Conservation (phyloP, 2,888 invertebrate species). For the Drosophila neotestacea region DNA sequence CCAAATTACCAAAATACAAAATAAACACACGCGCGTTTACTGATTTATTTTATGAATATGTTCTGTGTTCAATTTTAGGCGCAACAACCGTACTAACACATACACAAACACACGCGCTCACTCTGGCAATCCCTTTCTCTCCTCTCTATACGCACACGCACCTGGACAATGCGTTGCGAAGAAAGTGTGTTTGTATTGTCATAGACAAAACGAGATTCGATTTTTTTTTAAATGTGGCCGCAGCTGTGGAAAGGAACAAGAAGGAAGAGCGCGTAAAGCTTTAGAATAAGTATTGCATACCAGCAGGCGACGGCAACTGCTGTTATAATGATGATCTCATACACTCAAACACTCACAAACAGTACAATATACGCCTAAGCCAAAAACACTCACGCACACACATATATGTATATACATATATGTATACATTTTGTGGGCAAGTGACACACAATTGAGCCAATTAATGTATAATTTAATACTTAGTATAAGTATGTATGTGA, state of each 20-base stretch:
- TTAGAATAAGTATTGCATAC: constrained; percentile 69
- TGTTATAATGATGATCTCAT: constrained; percentile 73
- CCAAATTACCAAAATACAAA: constrained; percentile 68
- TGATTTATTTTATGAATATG: constrained; percentile 29
- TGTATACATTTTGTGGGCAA: constrained; percentile 5
- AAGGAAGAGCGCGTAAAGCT: constrained; percentile 21
- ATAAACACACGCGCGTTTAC: constrained; percentile 64
- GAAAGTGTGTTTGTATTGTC: constrained; percentile 72
- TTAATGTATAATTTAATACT: constrained; percentile 44
- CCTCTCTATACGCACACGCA: constrained; percentile 71
- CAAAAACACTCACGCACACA: constrained; percentile 30
- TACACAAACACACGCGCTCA: constrained; percentile 55
- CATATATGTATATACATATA: constrained; percentile 19
- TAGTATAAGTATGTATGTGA: constrained; percentile 5
- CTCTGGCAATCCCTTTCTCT: constrained; percentile 17
- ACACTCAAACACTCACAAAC: constrained; percentile 37
- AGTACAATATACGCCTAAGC: constrained; percentile 13
- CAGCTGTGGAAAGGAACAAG: constrained; percentile 43
- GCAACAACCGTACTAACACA: constrained; percentile 60
- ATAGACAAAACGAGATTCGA: constrained; percentile 63
- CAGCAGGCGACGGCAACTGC: constrained; percentile 59
- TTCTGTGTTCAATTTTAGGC: constrained; percentile 48
- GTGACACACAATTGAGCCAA: constrained; percentile 56
- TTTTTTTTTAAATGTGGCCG: constrained; percentile 45
- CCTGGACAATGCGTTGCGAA: constrained; percentile 70